Evolutionary conservation across 2,888 invertebrate species (phyloP).

Genomic region (Caenorhabditis plicata): DNA sequence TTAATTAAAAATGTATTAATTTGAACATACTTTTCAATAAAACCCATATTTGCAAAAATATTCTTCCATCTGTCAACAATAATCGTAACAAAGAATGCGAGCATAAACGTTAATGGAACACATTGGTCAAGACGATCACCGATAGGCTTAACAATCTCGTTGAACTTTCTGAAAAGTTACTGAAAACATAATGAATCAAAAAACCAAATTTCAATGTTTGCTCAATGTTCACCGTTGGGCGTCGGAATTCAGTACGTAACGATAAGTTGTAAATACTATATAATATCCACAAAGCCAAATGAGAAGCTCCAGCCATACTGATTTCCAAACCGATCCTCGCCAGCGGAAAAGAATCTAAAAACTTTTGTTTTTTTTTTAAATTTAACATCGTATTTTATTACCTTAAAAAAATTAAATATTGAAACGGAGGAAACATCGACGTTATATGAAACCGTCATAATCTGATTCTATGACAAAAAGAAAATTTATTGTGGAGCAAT

Average conservation of each 20-base stretch:
- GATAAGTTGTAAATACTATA: constrained; percentile 40
- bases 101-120: constrained; percentile 49
- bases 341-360: constrained; percentile 52
- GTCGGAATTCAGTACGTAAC: constrained; percentile 16
- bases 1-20: no score
- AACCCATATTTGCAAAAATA: constrained; percentile 44
- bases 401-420: constrained; percentile 30
- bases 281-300: constrained; percentile 49
- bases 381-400: not conserved
- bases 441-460: constrained; percentile 62
- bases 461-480: no score
- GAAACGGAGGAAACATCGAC: constrained; percentile 52
- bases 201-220: not conserved
- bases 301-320: constrained; percentile 47
- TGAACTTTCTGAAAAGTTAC: constrained; percentile 6
- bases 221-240: not conserved
- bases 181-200: not conserved
- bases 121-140: constrained; percentile 20
- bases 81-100: constrained; percentile 52
- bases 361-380: not conserved
- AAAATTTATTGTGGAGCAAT: no score
- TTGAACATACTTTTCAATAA: constrained; percentile 35
- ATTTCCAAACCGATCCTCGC: constrained; percentile 51
- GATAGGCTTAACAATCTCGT: constrained; percentile 8
- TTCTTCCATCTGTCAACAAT: constrained; percentile 50